phyloP scores from a whole-genome alignment of 1,140 invertebrate genomes.

The Thaumetopoea pityocampa region DNA sequence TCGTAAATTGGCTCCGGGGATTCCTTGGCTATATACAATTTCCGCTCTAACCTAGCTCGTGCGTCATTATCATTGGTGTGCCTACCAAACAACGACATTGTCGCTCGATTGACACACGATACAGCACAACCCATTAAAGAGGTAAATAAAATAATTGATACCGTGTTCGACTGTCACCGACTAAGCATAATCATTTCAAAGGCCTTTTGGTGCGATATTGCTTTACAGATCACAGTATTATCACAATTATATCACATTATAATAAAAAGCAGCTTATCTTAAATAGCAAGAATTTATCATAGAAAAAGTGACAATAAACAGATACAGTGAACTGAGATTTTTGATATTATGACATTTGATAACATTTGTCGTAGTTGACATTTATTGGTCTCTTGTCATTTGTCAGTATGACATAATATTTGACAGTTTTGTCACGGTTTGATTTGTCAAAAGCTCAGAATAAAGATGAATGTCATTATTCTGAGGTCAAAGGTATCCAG shows the following conservation, averaged over 20 bases:
- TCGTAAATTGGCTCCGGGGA: slow-evolving; percentile 86
- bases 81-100: slow-evolving; percentile 63
- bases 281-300: slow-evolving; percentile 2
- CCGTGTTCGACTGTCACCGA: slow-evolving; percentile 32
- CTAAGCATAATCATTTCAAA: slow-evolving; percentile 25
- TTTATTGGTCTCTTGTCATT: too few relatives aligned
- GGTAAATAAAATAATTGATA: slow-evolving; percentile 5
- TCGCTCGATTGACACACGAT: slow-evolving; percentile 50
- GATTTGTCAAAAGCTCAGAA: too few relatives aligned
- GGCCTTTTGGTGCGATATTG: not conserved
- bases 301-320: slow-evolving; percentile 12
- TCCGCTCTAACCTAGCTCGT: slow-evolving; percentile 82
- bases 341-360: too few relatives aligned
- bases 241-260: slow-evolving; percentile 6
- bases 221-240: not conserved
- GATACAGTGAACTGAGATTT: too few relatives aligned
- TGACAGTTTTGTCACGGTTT: too few relatives aligned
- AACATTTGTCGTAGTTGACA: too few relatives aligned
- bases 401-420: too few relatives aligned
- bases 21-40: slow-evolving; percentile 85
- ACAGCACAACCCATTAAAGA: slow-evolving; percentile 71
- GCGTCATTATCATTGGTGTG: slow-evolving; percentile 61
- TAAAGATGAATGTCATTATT: too few relatives aligned
- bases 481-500: too few relatives aligned
- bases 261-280: slow-evolving; percentile 6